A percentile compares a stretch with the other conserved stretches of the same genome.
These are phyloP conservation scores for Bombus pascuorum DNA, from an alignment of 1,140 invertebrate genomes.

Conservation along the genomic window DNA sequence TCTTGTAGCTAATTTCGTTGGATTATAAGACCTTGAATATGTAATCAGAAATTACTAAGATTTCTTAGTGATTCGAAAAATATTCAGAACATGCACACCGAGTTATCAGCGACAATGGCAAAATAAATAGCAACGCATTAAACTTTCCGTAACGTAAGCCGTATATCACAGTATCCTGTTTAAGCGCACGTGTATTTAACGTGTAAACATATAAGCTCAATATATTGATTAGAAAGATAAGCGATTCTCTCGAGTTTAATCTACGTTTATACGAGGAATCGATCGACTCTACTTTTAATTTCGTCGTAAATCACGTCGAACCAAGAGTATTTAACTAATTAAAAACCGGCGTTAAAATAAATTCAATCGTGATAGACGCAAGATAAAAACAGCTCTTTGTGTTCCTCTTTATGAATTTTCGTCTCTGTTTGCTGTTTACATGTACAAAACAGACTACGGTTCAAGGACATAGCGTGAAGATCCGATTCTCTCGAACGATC, in stretches of 20 bases:
- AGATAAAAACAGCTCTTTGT: slow-evolving; percentile 6
- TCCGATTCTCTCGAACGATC: background rate
- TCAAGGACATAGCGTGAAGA: slow-evolving; percentile 28
- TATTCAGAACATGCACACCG: background rate
- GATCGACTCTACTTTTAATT: background rate
- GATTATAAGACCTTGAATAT: too few relatives aligned
- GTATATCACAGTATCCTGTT: background rate
- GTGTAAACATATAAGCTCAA: background rate
- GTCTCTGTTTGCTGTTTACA: slow-evolving; percentile 6
- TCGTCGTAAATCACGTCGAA: background rate
- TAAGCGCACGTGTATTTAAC: background rate
- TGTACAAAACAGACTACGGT: slow-evolving; percentile 34
- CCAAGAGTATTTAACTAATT: background rate
- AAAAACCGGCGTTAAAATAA: background rate
- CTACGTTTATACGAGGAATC: background rate
- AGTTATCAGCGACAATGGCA: background rate
- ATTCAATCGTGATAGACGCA: background rate
- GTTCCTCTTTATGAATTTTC: background rate
- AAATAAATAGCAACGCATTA: background rate
- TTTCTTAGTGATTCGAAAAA: background rate
- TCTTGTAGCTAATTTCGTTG: background rate
- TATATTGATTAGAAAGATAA: background rate
- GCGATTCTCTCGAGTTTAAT: background rate
- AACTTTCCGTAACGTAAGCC: background rate
- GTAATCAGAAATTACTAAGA: too few relatives aligned